Conservation (phyloP, 2,888 invertebrate species). For the Mythimna vitellina region DNA sequence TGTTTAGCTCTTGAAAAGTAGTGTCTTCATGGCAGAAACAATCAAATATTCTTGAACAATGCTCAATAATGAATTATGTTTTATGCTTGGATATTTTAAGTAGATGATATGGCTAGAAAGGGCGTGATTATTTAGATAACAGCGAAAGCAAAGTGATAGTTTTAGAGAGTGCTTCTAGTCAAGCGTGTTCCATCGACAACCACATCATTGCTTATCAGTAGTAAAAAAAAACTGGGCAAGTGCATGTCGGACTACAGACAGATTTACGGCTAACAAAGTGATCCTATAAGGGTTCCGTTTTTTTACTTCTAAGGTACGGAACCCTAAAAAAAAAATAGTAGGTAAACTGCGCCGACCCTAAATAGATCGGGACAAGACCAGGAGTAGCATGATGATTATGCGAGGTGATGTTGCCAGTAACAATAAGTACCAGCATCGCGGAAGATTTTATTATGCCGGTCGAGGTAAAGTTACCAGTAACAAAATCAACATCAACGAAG, state of each 20-base stretch:
- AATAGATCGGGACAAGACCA: no score
- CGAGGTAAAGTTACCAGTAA: neutral
- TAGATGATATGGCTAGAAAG: neutral
- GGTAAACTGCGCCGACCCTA: no score
- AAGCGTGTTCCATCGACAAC: no score
- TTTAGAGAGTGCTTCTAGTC: no score
- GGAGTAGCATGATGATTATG: neutral
- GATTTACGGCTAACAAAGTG: no score
- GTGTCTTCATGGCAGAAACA: neutral
- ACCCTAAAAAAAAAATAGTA: no score
- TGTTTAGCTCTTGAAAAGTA: constrained; percentile 20
- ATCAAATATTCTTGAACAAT: constrained; percentile 19
- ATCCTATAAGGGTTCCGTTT: no score
- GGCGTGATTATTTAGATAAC: neutral
- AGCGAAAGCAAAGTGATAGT: neutral
- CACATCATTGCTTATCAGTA: no score
- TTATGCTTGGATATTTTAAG: neutral
- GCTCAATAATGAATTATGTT: neutral
- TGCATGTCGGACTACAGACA: no score
- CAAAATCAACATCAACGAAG: constrained; percentile 6
- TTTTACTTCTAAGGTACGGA: no score
- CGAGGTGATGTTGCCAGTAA: neutral
- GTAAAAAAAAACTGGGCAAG: no score
- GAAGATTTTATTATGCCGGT: constrained; percentile 20
- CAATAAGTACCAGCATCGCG: neutral